Evolutionary conservation across 2,113 vertebrate species (phyloP), one percentile per base, ranked within the genome.

Genomic region (Galemys pyrenaicus): DNA sequence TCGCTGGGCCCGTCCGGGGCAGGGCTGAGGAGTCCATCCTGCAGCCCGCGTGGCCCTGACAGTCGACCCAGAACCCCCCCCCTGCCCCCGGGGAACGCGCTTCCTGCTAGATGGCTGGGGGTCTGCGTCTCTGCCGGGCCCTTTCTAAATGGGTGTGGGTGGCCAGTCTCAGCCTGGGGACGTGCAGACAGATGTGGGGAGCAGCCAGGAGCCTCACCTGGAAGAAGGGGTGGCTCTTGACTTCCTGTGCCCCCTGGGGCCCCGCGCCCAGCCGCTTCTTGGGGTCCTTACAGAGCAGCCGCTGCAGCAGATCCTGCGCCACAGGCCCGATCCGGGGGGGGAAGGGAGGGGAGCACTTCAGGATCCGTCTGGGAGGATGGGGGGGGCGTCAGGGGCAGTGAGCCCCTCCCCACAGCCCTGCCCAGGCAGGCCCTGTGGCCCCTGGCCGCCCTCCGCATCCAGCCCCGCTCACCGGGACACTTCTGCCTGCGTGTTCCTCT

Each of bases 401-500:
- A 71, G 84, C 84, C 92, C 89, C 95, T 90, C 83, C 67, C 83
- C 87, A 32, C 73, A 39, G 44, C 88, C 89, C 96, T 87, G 91
- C 94, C 89, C 92, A 95, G 91, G 51, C 81, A 95, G 81, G 84
- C 77, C 81, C 30, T 28, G 44, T 8, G 41, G 56, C 60, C 87
- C 94, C 83, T 56, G 0, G 60, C 79, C 17, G 0, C 95, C 94
- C 82, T 74, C 83, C 41, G 26, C 5, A 5, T 9, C 87, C 65
- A 10, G 56, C 44, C 84, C 75, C 10, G 13, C 99, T 98, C 96
- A 99, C 99, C 99, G 99, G 93, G 99, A 99, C 96, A 99, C 99
- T 79, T 99, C 99, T 0, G 98, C 99, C 97, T 99, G 99, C 0
- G 99, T 98, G 97, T 99, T 99, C 96, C 98, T 98, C 97, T 99